phyloP scores from a whole-genome alignment of 2,888 invertebrate species.

The Prenolepis imparis region DNA sequence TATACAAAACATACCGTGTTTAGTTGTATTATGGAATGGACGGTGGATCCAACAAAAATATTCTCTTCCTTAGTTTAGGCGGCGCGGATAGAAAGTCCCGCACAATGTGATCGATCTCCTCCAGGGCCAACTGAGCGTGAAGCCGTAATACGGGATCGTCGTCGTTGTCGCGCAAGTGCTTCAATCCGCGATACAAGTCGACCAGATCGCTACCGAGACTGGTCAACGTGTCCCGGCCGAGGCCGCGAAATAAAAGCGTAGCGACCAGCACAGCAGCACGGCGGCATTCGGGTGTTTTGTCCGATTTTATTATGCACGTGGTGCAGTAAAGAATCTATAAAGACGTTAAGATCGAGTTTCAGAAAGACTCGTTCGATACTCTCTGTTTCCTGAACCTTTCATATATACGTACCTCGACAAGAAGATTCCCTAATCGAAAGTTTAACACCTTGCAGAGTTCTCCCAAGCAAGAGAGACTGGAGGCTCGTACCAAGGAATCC shows the following conservation, averaged over 20 bases:
- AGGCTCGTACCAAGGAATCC: conserved; percentile 92
- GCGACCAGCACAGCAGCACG: conserved; percentile 93
- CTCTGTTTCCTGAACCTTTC: not conserved
- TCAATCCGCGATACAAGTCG: conserved; percentile 91
- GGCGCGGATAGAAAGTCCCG: conserved; percentile 89
- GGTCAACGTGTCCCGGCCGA: conserved; percentile 90
- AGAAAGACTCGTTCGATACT: not conserved
- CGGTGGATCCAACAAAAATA: conserved; percentile 78
- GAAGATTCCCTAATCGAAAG: conserved; percentile 91
- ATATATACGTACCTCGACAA: conserved; percentile 90
- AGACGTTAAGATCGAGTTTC: conserved; percentile 75
- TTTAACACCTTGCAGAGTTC: conserved; percentile 92
- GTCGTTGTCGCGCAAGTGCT: conserved; percentile 89
- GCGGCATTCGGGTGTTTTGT: conserved; percentile 91
- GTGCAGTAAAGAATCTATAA: conserved; percentile 92
- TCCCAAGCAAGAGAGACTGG: conserved; percentile 94
- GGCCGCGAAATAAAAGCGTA: conserved; percentile 91
- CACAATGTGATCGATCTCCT: conserved; percentile 91
- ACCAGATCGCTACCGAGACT: conserved; percentile 90
- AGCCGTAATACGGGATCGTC: conserved; percentile 90
- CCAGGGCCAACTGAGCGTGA: conserved; percentile 92
- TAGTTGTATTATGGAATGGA: not conserved
- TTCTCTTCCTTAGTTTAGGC: conserved; percentile 88
- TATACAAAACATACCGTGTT: conserved; percentile 14
- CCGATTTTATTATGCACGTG: conserved; percentile 90